These are phyloP conservation scores for Drosophila varians DNA, from an alignment of 1,140 invertebrate genomes.

Conservation along the genomic window DNA sequence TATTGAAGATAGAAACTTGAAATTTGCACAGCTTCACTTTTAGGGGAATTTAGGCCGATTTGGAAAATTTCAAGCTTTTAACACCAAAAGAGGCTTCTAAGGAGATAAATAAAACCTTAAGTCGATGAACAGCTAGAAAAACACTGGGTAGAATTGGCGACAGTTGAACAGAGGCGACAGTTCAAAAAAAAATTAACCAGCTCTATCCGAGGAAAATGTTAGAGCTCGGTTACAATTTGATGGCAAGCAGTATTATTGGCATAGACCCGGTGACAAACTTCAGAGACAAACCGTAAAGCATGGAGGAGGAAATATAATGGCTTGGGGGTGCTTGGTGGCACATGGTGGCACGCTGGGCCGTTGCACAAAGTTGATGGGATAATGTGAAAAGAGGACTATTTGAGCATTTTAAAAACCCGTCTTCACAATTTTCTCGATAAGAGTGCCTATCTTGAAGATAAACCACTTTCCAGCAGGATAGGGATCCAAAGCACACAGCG, in stretches of 20 bases:
- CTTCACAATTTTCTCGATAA: conserved; percentile 16
- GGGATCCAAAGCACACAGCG: conserved; percentile 11
- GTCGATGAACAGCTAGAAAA: conserved; percentile 22
- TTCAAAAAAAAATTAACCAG: conserved; percentile 27
- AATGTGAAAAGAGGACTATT: conserved; percentile 11
- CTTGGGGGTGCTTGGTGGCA: conserved; percentile 2
- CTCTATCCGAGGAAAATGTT: conserved; percentile 19
- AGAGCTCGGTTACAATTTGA: conserved; percentile 18
- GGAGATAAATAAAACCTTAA: conserved; percentile 16
- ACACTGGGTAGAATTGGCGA: conserved; percentile 7
- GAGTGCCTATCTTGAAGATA: conserved; percentile 5
- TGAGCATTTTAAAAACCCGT: conserved; percentile 12
- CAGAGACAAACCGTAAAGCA: conserved; percentile 2
- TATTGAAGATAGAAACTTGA: too few relatives aligned
- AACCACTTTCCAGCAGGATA: conserved; percentile 2
- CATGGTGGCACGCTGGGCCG: neutral
- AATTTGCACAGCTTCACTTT: too few relatives aligned
- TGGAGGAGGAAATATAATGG: neutral
- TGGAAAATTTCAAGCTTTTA: too few relatives aligned
- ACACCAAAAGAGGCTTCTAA: conserved; percentile 8
- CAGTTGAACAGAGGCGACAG: too few relatives aligned
- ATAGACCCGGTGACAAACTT: neutral
- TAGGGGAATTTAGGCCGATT: too few relatives aligned
- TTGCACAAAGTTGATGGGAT: conserved; percentile 8
- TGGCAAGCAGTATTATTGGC: neutral